Percentiles rank a stretch among this genome's conserved stretches.
These are phyloP conservation scores for Mnemiopsis leidyi DNA, from an alignment of 37 sponge, comb jelly and placozoan genomes.

Conservation along the genomic window DNA sequence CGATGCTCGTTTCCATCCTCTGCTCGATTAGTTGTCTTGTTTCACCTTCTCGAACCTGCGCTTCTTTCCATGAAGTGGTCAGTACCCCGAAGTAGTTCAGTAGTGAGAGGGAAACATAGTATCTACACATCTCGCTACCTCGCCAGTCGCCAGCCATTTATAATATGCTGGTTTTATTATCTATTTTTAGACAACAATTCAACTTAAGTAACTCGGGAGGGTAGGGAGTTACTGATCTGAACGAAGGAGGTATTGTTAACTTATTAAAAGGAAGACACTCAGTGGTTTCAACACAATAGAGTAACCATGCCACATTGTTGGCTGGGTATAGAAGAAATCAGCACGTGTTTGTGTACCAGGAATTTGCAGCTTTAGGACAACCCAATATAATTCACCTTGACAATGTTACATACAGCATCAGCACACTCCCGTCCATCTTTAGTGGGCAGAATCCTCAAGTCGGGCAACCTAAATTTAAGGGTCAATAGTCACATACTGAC, in stretches of 20 bases:
- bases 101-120: no score
- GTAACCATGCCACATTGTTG: no score
- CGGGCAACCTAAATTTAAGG: not conserved
- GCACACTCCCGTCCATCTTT: conserved; percentile 23
- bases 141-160: no score
- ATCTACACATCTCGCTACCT: no score
- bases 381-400: not conserved
- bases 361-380: no score
- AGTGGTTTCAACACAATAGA: not conserved
- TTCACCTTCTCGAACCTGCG: not conserved
- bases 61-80: not conserved
- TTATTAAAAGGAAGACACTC: not conserved
- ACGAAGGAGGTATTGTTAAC: not conserved
- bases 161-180: no score
- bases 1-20: not conserved
- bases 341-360: not conserved
- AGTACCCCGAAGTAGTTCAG: no score
- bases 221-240: no score
- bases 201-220: no score
- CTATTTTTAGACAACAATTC: no score
- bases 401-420: conserved; percentile 9
- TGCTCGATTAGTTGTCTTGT: conserved; percentile 8
- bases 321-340: no score
- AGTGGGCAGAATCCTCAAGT: not conserved
- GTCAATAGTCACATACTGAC: no score